Evolutionary conservation across 1,140 invertebrate genomes (phyloP), one percentile per base, ranked within the genome.

Genomic region (Drosophila nebulosa): DNA sequence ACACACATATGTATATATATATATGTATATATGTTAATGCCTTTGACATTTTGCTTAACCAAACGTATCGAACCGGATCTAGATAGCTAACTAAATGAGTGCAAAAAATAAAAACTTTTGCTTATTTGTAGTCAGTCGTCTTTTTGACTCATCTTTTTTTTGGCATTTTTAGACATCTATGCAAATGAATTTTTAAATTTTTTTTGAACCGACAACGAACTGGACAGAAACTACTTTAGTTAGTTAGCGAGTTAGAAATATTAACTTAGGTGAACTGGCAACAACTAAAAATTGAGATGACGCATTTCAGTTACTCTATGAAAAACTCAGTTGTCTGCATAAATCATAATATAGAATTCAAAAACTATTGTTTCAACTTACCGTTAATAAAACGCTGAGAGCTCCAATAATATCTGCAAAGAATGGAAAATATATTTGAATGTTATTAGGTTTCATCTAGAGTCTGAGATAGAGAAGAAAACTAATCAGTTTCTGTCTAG

Each of bases 51-150:
- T 86, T 63, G 70, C 61, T 55, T 61, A 50, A 36, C 39, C 39
- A 64, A 66, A 70, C 72, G 79, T 66, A 84, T 84, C 69, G 80
- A 85, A 85, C 81, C 80, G 80, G 80, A 85, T 85, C 80, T 74
- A 86, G 80, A 80, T 77, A 73, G 62, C 66, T 55, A 69, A 77
- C 73, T 72, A 36, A 46, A 56, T 26, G 68, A 64, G 69, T 78
- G 74, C 71, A 65, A 16, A 78, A 69, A 73, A 64, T 42, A 22
- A 67, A 70, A 51, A 10, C 30, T 9, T 46, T 46, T 64, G 18
- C 42, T 56, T 56, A 22, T 55, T 35, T 53, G 35, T 30, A 56
- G 57, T 69, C 50, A 64, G 27, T 53, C 66, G 63, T 55, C 52
- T 69, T 27, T 56, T 73, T 59, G 69, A 73, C 50, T 80, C 78